These are phyloP conservation scores for Trogon surrucura DNA, from an alignment of 2,113 vertebrate species.

Conservation along the genomic window DNA sequence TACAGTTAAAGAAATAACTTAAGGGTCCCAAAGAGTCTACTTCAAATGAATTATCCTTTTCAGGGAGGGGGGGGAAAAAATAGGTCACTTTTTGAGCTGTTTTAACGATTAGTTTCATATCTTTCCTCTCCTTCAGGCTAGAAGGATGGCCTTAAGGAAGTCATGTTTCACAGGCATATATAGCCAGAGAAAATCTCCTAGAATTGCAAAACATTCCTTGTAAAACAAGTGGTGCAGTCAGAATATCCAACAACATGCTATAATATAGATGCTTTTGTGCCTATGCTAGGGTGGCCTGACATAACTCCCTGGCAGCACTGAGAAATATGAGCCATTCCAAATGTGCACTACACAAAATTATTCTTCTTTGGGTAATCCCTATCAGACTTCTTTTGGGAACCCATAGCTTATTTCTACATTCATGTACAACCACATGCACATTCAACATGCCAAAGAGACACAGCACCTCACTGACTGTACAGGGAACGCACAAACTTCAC, in stretches of 20 bases:
- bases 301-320: neutral
- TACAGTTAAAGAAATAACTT: neutral
- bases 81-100: neutral
- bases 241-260: neutral
- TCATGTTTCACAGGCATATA: neutral
- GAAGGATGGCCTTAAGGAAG: neutral
- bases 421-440: neutral
- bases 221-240: neutral
- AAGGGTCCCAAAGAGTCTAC: neutral
- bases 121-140: neutral
- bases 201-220: neutral
- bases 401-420: neutral
- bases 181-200: neutral
- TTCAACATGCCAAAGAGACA: neutral
- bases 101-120: neutral
- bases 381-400: neutral
- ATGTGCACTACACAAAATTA: neutral
- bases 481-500: neutral
- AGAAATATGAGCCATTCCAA: neutral
- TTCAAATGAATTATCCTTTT: neutral
- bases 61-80: neutral
- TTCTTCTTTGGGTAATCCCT: neutral
- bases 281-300: neutral
- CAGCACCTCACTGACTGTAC: neutral
- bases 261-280: neutral